Conservation (phyloP, 2,797 vertebrate genomes). For the Capromys pilorides region DNA sequence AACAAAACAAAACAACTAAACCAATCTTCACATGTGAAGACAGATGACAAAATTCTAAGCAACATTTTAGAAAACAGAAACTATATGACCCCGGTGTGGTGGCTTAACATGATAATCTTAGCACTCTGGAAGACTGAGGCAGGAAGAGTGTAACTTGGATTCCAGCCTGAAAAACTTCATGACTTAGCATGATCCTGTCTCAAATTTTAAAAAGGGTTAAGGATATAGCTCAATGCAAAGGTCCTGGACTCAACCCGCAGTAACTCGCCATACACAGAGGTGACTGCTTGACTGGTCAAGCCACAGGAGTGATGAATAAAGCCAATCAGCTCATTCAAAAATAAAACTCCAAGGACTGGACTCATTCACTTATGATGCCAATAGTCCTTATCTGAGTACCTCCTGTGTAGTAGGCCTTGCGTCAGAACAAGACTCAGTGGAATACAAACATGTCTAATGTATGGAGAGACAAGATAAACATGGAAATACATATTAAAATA, state of each 20-base stretch:
- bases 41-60: slow-evolving; percentile 33
- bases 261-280: neutral
- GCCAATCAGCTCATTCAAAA: slow-evolving; percentile 28
- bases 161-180: neutral
- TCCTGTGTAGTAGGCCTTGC: neutral
- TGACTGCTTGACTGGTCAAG: neutral
- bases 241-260: neutral
- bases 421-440: neutral
- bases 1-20: neutral
- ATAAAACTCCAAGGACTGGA: slow-evolving; percentile 30
- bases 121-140: neutral
- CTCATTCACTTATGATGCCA: neutral
- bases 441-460: neutral
- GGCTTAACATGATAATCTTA: neutral
- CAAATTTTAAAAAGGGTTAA: neutral
- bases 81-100: neutral
- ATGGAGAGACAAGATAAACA: neutral
- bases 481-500: neutral
- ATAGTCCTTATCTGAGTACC: neutral
- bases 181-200: neutral
- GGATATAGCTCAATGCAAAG: neutral
- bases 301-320: slow-evolving; percentile 1
- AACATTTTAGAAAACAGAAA: slow-evolving; percentile 22
- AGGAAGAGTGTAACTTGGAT: neutral
- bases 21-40: slow-evolving; percentile 41